Evolutionary conservation across 2,797 vertebrate species (phyloP).

Genomic region (Trachurus trachurus): DNA sequence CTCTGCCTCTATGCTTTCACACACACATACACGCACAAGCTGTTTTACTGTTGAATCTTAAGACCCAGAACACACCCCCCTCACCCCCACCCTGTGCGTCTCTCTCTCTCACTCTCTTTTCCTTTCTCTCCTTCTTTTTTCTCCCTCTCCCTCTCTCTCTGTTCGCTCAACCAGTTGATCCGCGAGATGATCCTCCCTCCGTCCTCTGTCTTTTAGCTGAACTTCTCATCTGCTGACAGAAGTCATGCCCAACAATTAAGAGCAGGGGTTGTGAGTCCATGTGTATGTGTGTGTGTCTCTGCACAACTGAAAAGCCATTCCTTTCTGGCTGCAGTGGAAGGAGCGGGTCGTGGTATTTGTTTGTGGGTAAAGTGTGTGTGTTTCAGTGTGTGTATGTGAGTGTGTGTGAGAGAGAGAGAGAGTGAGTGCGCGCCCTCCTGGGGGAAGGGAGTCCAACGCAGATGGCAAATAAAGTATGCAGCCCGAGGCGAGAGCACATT

Average conservation of each 20-base stretch:
- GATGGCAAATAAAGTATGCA: constrained; percentile 99
- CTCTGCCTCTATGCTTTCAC: background rate
- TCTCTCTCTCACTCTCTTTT: background rate
- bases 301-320: constrained; percentile 89
- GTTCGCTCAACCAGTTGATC: constrained; percentile 16
- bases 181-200: constrained; percentile 16
- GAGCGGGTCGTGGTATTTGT: constrained; percentile 88
- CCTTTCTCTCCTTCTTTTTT: no score
- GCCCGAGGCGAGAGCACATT: constrained; percentile 99
- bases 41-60: constrained; percentile 66
- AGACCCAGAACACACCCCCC: constrained; percentile 47
- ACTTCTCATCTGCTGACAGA: constrained; percentile 89
- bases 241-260: constrained; percentile 94
- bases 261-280: constrained; percentile 45
- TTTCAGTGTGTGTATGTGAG: constrained; percentile 34
- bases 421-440: constrained; percentile 89
- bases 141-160: constrained; percentile 10
- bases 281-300: constrained; percentile 64
- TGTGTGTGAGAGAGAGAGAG: constrained; percentile 85
- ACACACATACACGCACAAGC: constrained; percentile 15
- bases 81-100: background rate
- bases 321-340: constrained; percentile 58
- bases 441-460: constrained; percentile 96
- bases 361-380: constrained; percentile 76
- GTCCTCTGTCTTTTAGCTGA: constrained; percentile 37